These are phyloP conservation scores for Leiothrix lutea DNA, from an alignment of 2,113 vertebrate genomes.

Conservation along the genomic window DNA sequence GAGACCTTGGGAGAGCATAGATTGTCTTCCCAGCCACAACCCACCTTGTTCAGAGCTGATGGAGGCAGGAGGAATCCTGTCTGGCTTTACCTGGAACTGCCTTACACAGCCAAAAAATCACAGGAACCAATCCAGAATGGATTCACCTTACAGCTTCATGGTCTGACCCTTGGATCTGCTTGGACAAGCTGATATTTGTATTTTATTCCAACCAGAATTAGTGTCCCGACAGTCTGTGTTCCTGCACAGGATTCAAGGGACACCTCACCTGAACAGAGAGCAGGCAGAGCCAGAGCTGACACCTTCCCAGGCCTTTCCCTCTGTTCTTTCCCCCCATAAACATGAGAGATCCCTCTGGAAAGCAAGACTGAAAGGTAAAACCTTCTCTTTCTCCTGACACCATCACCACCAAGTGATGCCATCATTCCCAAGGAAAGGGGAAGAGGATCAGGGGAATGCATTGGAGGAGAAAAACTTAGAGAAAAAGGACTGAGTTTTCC, in stretches of 20 bases:
- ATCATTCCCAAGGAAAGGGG: neutral
- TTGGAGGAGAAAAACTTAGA: neutral
- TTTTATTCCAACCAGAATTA: neutral
- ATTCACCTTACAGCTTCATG: neutral
- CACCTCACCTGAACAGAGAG: neutral
- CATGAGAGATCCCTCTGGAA: neutral
- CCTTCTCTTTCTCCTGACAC: neutral
- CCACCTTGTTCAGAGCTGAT: neutral
- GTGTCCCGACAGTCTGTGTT: neutral
- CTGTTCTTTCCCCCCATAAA: fast-evolving
- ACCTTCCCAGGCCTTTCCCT: neutral
- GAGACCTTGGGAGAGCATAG: neutral
- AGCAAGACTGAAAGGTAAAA: neutral
- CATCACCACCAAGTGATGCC: neutral
- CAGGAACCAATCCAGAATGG: fast-evolving
- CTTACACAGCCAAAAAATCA: neutral
- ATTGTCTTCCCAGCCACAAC: neutral
- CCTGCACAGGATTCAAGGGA: neutral
- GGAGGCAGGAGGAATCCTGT: neutral
- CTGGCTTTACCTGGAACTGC: neutral
- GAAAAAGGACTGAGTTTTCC: neutral
- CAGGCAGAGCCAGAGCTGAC: neutral
- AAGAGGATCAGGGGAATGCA: neutral
- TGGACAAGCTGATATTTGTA: fast-evolving
- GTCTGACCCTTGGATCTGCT: neutral